phyloP scores from a whole-genome alignment of 2,888 invertebrate genomes.

The Trissonchulus sp. region DNA sequence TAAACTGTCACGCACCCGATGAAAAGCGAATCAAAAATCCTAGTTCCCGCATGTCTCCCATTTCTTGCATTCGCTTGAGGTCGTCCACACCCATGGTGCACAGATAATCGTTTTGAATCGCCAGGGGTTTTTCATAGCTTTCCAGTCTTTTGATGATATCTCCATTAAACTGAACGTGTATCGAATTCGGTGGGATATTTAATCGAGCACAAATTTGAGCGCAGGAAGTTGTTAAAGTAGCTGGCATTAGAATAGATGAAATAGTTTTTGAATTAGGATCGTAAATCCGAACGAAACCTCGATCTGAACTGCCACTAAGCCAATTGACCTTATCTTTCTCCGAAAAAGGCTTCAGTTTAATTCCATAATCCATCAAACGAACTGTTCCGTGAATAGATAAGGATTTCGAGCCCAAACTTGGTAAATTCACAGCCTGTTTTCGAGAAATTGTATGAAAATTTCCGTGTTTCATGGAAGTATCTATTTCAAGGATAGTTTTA shows the following conservation, averaged over 20 bases:
- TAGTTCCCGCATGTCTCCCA: constrained; percentile 51
- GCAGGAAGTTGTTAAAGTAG: constrained; percentile 51
- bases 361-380: background rate
- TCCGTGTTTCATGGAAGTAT: too few species aligned
- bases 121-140: constrained; percentile 53
- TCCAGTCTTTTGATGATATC: constrained; percentile 53
- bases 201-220: constrained; percentile 52
- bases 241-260: constrained; percentile 50
- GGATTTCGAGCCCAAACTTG: background rate
- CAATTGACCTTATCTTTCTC: constrained; percentile 15
- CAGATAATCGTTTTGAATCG: constrained; percentile 55
- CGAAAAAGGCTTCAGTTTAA: constrained; percentile 25
- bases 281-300: constrained; percentile 37
- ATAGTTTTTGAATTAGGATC: constrained; percentile 29
- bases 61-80: constrained; percentile 50
- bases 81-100: constrained; percentile 52
- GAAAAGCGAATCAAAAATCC: constrained; percentile 53
- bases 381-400: background rate
- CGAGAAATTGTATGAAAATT: too few species aligned
- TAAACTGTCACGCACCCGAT: constrained; percentile 48
- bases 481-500: background rate
- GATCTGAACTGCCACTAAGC: background rate
- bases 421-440: too few species aligned
- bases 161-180: constrained; percentile 54
- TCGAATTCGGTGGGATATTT: constrained; percentile 48